phyloP scores from a whole-genome alignment of 1,140 invertebrate species.

The Pseudoatta argentina region DNA sequence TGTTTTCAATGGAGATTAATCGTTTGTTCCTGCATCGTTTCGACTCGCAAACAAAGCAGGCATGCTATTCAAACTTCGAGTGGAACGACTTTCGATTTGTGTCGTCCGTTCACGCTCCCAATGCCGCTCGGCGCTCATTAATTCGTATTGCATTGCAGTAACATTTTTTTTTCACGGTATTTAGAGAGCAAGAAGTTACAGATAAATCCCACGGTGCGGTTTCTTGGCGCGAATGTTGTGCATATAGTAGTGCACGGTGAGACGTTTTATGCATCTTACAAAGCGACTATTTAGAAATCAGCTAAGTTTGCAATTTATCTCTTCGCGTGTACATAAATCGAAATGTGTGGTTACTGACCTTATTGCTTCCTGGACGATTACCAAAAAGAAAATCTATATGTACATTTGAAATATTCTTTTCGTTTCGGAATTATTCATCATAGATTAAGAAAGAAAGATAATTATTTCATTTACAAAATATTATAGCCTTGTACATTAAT shows the following conservation, averaged over 20 bases:
- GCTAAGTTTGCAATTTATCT: background rate
- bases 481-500: background rate
- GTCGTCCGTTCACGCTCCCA: constrained; percentile 51
- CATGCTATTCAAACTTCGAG: constrained; percentile 40
- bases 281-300: constrained; percentile 13
- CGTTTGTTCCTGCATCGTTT: constrained; percentile 65
- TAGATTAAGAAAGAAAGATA: background rate
- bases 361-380: background rate
- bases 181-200: constrained; percentile 24
- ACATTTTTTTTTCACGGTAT: constrained; percentile 28
- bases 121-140: constrained; percentile 34
- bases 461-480: background rate
- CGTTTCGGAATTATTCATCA: background rate
- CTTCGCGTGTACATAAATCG: background rate
- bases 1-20: constrained; percentile 75
- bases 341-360: background rate
- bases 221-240: background rate
- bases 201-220: constrained; percentile 10
- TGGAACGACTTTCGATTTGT: constrained; percentile 68
- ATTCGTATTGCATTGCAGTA: constrained; percentile 44
- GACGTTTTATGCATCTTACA: background rate
- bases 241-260: background rate
- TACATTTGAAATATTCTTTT: background rate
- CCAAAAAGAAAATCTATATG: background rate
- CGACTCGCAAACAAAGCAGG: constrained; percentile 60